Conservation (phyloP, 2,113 vertebrate species). For the Clarias gariepinus region DNA sequence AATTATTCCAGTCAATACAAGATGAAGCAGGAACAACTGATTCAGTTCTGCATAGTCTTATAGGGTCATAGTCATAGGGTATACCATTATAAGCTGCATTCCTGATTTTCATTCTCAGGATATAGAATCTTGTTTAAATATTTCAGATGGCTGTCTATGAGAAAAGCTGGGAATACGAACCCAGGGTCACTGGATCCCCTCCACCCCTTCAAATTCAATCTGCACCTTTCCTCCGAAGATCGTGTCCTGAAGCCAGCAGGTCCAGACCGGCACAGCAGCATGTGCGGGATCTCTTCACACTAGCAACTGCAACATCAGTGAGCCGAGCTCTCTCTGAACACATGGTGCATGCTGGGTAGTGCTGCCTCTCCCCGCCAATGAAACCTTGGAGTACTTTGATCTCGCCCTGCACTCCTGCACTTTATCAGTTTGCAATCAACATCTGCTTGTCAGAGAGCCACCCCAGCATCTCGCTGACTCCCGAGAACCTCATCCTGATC, state of each 20-base stretch:
- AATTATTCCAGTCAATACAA: slow-evolving; percentile 13
- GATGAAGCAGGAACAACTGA: slow-evolving; percentile 13
- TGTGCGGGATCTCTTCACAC: slow-evolving; percentile 51
- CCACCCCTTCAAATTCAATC: not conserved
- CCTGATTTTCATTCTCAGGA: slow-evolving; percentile 50
- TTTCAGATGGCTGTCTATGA: slow-evolving; percentile 58
- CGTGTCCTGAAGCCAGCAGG: slow-evolving; percentile 29
- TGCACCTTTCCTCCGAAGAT: slow-evolving; percentile 29
- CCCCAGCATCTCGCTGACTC: slow-evolving; percentile 3
- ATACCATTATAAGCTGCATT: slow-evolving; percentile 53
- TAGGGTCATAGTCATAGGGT: too few relatives aligned
- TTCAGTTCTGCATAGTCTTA: slow-evolving; percentile 40
- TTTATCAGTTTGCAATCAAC: slow-evolving; percentile 56
- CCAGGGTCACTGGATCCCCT: slow-evolving; percentile 36
- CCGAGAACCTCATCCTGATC: slow-evolving; percentile 20
- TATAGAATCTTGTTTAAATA: slow-evolving; percentile 58
- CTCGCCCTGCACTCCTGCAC: slow-evolving; percentile 53
- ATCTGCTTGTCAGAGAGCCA: slow-evolving; percentile 61
- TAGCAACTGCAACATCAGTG: slow-evolving; percentile 51
- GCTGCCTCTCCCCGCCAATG: slow-evolving; percentile 53
- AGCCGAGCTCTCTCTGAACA: slow-evolving; percentile 50
- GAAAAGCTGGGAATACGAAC: slow-evolving; percentile 49
- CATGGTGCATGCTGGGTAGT: slow-evolving; percentile 56
- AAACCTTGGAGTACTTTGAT: slow-evolving; percentile 64
- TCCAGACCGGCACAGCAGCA: slow-evolving; percentile 53